Evolutionary conservation across 2,797 vertebrate species (phyloP).

Genomic region (Sphenodon punctatus): DNA sequence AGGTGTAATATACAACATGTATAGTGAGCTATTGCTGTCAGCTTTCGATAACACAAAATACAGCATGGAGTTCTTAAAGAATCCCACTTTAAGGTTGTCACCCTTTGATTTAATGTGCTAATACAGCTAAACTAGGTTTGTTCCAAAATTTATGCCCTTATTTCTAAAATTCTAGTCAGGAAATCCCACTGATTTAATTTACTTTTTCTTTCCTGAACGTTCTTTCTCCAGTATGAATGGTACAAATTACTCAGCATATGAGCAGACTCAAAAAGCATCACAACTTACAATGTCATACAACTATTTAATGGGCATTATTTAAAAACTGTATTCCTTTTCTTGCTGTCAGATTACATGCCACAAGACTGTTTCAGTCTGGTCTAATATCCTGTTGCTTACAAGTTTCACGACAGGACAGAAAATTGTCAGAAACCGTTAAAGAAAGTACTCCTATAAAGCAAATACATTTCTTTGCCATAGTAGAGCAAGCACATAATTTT

Average conservation of each 20-base stretch:
- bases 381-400: not conserved
- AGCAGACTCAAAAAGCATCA: not conserved
- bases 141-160: not conserved
- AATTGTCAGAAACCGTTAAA: not conserved
- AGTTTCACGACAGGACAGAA: not conserved
- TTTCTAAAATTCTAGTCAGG: conserved; percentile 17
- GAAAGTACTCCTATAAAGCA: too few relatives aligned
- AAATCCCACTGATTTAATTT: not conserved
- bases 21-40: not conserved
- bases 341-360: not conserved
- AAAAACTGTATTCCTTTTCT: rapidly evolving
- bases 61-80: not conserved
- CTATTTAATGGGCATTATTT: not conserved
- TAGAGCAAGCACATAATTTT: conserved; percentile 14
- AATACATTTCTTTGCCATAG: too few relatives aligned
- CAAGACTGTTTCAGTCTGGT: conserved; percentile 1
- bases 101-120: not conserved
- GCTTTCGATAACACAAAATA: not conserved
- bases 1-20: conserved; percentile 46
- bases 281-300: not conserved
- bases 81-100: conserved; percentile 1
- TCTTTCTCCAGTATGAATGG: not conserved
- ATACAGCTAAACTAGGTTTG: not conserved
- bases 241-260: not conserved
- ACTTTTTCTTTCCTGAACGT: not conserved